Base-by-base conservation (phyloP, 2,797 vertebrate species). In the Diplodus sargus region DNA sequence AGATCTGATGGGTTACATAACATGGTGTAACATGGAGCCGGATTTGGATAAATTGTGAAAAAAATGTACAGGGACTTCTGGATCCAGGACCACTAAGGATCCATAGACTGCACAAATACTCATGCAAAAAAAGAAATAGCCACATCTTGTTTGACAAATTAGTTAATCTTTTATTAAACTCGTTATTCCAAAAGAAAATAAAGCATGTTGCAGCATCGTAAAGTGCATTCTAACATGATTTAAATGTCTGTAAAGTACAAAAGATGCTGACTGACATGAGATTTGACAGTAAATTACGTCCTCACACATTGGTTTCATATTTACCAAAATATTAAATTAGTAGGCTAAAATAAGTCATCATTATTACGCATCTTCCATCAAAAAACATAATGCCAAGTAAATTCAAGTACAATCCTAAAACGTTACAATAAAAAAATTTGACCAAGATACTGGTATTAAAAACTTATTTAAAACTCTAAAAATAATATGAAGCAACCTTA, bases 171-270 rank as follows among this genome's bases (percentile, higher is more conserved):
- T 90, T 85, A 88, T 86, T 91, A 16, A 34, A 65, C 18, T 7
- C 16, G 16, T 76, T 79, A 81, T 66, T 80, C 45, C 34, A 61
- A 56, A 20, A 70, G 25, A 66, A 67, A 72, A 39, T 69, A 84
- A 84, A 83, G 74, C 81, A 75, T 17, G 16, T 79, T 78, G 81
- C 63, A 85, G 66, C 80, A 87, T 83, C 76, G 60, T 90, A 93
- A 94, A 93, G 91, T 93, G 92, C 90, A 83, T 90, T 78, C 30
- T 51, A 76, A 82, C 13, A 70, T 54, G 39, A 69, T 52, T 84
- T 83, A 51, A 83, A 30, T 70, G 53, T 76, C 66, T 42, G 13
- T 56, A 63, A 73, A 76, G 11, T 85, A 76, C 22, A 74, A 75
- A 54, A 51, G 15, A 81, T 69, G 49, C 53, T 51, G 58, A 58